Evolutionary conservation across 2,113 vertebrate genomes (phyloP).

Genomic region (Ailuropoda melanoleuca): DNA sequence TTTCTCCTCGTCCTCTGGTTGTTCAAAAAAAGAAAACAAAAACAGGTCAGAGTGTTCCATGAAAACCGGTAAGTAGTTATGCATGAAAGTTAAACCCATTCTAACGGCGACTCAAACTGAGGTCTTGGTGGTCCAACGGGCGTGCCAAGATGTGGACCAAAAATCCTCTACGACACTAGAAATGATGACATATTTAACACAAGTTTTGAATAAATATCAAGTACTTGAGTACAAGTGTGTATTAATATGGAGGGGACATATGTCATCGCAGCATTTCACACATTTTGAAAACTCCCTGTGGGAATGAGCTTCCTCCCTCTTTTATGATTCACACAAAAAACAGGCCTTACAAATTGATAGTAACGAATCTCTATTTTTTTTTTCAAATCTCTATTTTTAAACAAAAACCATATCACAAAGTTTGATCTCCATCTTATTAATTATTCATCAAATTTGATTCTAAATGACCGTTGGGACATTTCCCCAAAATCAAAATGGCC

Average conservation of each 20-base stretch:
- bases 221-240: not conserved
- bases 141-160: not conserved
- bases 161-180: not conserved
- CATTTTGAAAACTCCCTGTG: not conserved
- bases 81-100: not conserved
- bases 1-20: not conserved
- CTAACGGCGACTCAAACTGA: not conserved
- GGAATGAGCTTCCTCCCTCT: not conserved
- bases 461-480: not conserved
- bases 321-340: constrained; percentile 22
- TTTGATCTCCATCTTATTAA: not conserved
- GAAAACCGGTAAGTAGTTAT: not conserved
- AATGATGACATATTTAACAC: not conserved
- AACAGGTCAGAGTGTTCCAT: not conserved
- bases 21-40: constrained; percentile 42
- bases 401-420: not conserved
- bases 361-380: not conserved
- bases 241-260: not conserved
- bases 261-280: not conserved
- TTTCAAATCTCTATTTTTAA: not conserved
- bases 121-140: not conserved
- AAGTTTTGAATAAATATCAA: not conserved
- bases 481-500: not conserved
- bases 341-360: not conserved
- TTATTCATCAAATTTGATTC: not conserved